Base-by-base conservation (phyloP, 2,113 vertebrate species). In the Phocoena phocoena region DNA sequence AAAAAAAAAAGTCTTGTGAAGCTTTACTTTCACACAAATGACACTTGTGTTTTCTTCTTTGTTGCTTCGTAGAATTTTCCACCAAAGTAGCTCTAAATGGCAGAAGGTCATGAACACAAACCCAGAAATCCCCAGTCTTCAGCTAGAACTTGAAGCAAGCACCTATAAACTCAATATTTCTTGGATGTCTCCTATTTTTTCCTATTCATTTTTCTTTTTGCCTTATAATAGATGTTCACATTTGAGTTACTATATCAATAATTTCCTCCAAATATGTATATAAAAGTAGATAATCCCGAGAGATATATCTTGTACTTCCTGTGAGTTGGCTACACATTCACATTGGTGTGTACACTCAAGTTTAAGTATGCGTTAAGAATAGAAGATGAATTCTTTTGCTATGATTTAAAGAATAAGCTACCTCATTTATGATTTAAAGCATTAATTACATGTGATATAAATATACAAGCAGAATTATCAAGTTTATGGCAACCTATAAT, bases 381-480 rank as follows among this genome's bases (percentile, higher is more conserved):
- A 55, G 55, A 88, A 94, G 55, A 68, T 12, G 13, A 63, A 55
- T n/a, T 83, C 50, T 44, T 58, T 25, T 6, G 17, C 36, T 79
- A 4, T 65, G 8, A 73, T 76, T 90, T 70, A 86, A 65, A 95
- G 38, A 81, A 90, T 41, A 33, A 65, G 18, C 18, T 71, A 44
- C 55, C 62, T 76, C 21, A 60, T 3, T 18, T 83, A 55, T 71
- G 33, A 81, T n/a, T 44, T 44, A 60, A 62, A 67, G 3, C 33
- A 83, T 81, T 89, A 53, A 79, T 73, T 77, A 26, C 74, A 41
- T 73, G 13, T 93, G 47, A 67, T 83, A 93, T 96, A 92, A 92
- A 74, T 92, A 68, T 50, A 82, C 87, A 93, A 90, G 53, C 4
- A 89, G n/a, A 90, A 96, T 70, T 41, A 71, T 70, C 55, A 67